A percentile compares a stretch with the other conserved stretches of the same genome.
Conservation (phyloP, 2,113 vertebrate genomes). For the Chaetodon trifascialis region DNA sequence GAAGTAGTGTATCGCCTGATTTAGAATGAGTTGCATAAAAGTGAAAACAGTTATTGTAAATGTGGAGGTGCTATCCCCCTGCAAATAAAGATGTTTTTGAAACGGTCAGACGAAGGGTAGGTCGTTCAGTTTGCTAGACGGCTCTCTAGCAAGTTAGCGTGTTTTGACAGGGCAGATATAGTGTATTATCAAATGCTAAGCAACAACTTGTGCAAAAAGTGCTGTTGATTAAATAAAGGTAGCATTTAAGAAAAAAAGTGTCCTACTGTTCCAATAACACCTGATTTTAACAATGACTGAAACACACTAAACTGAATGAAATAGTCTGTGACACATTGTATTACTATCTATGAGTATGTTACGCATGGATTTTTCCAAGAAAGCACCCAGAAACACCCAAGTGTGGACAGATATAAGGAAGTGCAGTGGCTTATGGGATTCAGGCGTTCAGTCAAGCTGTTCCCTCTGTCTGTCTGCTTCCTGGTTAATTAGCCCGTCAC, state of each 20-base stretch:
- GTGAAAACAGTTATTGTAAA: constrained; percentile 29
- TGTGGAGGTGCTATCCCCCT: constrained; percentile 5
- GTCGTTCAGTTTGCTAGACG: neutral
- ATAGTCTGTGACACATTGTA: neutral
- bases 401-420: constrained; percentile 13
- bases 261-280: neutral
- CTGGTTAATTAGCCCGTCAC: constrained; percentile 85
- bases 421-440: constrained; percentile 44
- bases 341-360: constrained; percentile 1
- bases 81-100: neutral
- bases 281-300: neutral
- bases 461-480: constrained; percentile 75
- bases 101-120: neutral
- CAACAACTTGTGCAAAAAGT: neutral
- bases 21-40: constrained; percentile 32
- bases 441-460: constrained; percentile 67
- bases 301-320: neutral
- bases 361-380: constrained; percentile 4
- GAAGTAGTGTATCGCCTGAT: constrained; percentile 14
- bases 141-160: constrained; percentile 1
- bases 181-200: neutral
- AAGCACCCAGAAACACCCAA: neutral
- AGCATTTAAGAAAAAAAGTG: neutral
- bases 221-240: neutral
- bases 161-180: constrained; percentile 5